A percentile compares a stretch with the other conserved stretches of the same genome.
Conservation (phyloP, 2,113 vertebrate species). For the Pionites leucogaster region DNA sequence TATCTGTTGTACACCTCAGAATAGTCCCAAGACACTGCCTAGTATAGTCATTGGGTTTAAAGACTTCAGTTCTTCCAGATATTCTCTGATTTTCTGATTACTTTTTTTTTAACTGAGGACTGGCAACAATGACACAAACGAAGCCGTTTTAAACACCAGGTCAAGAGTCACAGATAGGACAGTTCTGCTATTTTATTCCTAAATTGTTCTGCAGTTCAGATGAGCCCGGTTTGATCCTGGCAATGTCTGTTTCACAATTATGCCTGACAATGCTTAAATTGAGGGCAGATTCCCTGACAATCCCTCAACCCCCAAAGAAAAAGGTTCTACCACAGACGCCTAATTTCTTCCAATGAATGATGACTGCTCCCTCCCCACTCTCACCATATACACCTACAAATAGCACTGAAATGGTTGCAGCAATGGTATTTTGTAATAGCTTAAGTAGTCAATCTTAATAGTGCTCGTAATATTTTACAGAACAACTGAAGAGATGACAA, state of each 20-base stretch:
- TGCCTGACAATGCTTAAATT: not conserved
- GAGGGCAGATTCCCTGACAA: not conserved
- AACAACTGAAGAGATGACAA: not conserved
- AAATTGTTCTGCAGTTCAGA: not conserved
- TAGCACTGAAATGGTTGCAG: not conserved
- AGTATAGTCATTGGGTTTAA: not conserved
- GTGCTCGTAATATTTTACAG: not conserved
- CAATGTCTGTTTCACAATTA: not conserved
- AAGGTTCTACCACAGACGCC: not conserved
- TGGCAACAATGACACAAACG: not conserved
- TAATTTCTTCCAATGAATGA: not conserved
- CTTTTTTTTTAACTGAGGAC: not conserved
- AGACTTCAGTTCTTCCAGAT: not conserved
- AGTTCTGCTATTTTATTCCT: not conserved
- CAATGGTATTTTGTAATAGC: not conserved
- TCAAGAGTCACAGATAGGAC: not conserved
- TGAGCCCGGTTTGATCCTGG: not conserved
- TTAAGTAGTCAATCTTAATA: not conserved
- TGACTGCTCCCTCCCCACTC: not conserved
- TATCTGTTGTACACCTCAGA: not conserved
- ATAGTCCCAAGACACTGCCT: not conserved
- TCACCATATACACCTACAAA: not conserved
- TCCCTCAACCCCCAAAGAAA: not conserved
- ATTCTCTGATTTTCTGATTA: not conserved
- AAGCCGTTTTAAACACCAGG: not conserved